Percentiles rank a stretch among this genome's conserved stretches.
phyloP scores from a whole-genome alignment of 1,140 invertebrate genomes.

The Drosophila lini region DNA sequence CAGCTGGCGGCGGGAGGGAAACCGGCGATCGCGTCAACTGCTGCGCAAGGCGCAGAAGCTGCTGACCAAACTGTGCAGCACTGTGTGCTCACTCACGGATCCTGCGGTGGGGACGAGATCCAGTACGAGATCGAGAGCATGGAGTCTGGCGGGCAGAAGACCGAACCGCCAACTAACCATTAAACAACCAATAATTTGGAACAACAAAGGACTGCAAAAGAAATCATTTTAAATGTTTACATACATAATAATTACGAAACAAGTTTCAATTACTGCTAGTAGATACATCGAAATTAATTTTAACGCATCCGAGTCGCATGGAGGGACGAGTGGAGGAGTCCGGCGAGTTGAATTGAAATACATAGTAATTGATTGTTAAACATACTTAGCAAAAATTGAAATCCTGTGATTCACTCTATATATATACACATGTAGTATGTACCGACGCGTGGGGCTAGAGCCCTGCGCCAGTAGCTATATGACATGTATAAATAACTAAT shows the following conservation, averaged over 20 bases:
- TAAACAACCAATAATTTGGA: conserved; percentile 56
- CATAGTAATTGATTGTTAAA: conserved; percentile 79
- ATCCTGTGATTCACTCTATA: conserved; percentile 80
- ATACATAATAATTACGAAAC: conserved; percentile 65
- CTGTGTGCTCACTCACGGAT: conserved; percentile 44
- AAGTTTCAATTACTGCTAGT: conserved; percentile 78
- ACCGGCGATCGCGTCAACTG: conserved; percentile 39
- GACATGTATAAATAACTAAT: conserved; percentile 51
- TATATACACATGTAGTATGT: conserved; percentile 53
- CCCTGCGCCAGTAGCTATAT: conserved; percentile 40
- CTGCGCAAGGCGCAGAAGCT: conserved; percentile 38
- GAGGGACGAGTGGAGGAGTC: conserved; percentile 2
- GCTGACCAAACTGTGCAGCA: conserved; percentile 46
- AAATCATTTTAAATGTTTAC: conserved; percentile 75
- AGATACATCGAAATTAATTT: conserved; percentile 76
- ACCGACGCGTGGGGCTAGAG: conserved; percentile 36
- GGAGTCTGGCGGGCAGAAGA: conserved; percentile 18
- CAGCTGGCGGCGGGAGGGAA: conserved; percentile 10
- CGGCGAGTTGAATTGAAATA: conserved; percentile 63
- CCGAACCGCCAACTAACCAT: conserved; percentile 24
- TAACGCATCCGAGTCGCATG: conserved; percentile 48
- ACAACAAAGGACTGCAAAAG: conserved; percentile 78
- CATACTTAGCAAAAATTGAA: conserved; percentile 78
- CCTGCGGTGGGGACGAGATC: conserved; percentile 13
- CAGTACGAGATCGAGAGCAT: neutral